Conservation (phyloP, 2,113 vertebrate species). For the Vimba vimba region DNA sequence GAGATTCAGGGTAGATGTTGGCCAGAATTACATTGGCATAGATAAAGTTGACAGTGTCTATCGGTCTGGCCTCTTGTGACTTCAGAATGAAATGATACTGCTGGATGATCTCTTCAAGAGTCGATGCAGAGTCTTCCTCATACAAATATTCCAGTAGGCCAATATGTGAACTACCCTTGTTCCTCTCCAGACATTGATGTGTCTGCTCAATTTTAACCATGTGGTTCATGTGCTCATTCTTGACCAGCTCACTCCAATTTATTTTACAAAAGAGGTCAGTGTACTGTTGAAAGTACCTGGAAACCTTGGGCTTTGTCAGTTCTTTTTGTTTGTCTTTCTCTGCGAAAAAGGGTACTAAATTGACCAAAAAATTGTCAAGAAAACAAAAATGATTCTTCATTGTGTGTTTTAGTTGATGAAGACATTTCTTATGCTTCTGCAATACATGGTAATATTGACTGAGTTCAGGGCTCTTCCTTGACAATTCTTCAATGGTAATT, state of each 20-base stretch:
- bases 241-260: slow-evolving; percentile 55
- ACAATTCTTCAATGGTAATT: slow-evolving; percentile 48
- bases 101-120: slow-evolving; percentile 53
- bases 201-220: slow-evolving; percentile 25
- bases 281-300: slow-evolving; percentile 62
- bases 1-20: slow-evolving; percentile 59
- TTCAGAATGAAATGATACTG: slow-evolving; percentile 21
- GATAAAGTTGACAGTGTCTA: slow-evolving; percentile 63
- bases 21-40: slow-evolving; percentile 69
- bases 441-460: slow-evolving; percentile 64
- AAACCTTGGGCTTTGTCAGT: slow-evolving; percentile 51
- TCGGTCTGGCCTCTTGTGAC: neutral
- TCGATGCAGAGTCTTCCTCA: neutral
- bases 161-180: slow-evolving; percentile 65
- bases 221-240: neutral
- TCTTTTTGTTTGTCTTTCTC: slow-evolving; percentile 62
- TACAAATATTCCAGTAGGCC: slow-evolving; percentile 65
- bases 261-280: slow-evolving; percentile 63
- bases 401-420: slow-evolving; percentile 68
- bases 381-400: slow-evolving; percentile 67
- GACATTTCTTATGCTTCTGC: slow-evolving; percentile 52
- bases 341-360: slow-evolving; percentile 61
- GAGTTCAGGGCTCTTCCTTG: neutral
- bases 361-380: slow-evolving; percentile 64
- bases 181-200: slow-evolving; percentile 58